A percentile compares a stretch with the other conserved stretches of the same genome.
Conservation (phyloP, 2,113 vertebrate genomes). For the Marmota monax region DNA sequence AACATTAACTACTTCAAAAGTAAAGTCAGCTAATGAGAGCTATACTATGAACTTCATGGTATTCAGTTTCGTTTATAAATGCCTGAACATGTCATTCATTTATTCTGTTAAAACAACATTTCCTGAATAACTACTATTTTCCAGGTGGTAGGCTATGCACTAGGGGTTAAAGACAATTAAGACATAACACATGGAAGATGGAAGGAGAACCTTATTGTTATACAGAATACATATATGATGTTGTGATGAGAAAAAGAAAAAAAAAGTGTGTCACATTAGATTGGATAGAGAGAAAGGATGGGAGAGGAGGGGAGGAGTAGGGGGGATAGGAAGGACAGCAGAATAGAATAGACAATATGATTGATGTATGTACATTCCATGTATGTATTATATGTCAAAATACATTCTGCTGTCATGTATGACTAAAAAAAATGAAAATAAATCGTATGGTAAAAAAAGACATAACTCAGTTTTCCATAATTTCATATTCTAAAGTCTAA, state of each 20-base stretch:
- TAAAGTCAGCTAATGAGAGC: background rate
- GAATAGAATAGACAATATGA: no score
- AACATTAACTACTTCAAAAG: constrained; percentile 59
- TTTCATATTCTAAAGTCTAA: background rate
- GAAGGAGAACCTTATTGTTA: no score
- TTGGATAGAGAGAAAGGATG: no score
- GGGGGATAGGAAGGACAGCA: no score
- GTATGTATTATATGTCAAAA: no score
- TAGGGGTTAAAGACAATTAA: background rate
- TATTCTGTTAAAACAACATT: constrained; percentile 53
- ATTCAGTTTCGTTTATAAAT: constrained; percentile 50
- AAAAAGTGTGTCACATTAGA: no score
- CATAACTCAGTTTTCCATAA: background rate
- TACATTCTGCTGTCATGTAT: no score
- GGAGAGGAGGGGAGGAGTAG: no score
- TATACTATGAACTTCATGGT: background rate
- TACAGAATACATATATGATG: no score
- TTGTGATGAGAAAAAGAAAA: no score
- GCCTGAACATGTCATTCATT: background rate
- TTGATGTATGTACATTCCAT: no score
- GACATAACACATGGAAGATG: background rate
- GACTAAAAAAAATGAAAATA: no score
- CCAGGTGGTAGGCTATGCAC: background rate
- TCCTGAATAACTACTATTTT: background rate
- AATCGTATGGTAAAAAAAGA: background rate